Evolutionary conservation across 2,888 invertebrate species (phyloP).

Genomic region (Callosobruchus maculatus): DNA sequence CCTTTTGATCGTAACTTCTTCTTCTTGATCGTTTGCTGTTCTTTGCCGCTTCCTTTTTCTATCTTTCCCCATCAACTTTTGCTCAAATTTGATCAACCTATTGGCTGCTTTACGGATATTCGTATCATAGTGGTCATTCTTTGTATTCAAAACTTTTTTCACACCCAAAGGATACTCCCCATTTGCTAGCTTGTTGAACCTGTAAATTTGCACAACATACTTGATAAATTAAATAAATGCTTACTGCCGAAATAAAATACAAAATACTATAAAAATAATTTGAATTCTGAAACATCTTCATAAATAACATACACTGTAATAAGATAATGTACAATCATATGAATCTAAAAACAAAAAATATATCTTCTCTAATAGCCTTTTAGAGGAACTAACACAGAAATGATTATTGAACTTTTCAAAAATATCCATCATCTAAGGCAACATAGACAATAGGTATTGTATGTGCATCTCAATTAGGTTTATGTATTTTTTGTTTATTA

Average conservation of each 20-base stretch:
- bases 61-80: slow-evolving; percentile 40
- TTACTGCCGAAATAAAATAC: slow-evolving; percentile 53
- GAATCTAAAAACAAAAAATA: no score
- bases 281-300: no score
- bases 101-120: slow-evolving; percentile 39
- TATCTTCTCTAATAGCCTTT: no score
- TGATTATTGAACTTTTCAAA: no score
- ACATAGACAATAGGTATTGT: no score
- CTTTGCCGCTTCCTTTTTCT: slow-evolving; percentile 29
- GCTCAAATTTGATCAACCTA: slow-evolving; percentile 41
- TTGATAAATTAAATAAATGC: slow-evolving; percentile 12
- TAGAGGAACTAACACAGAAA: no score
- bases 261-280: no score
- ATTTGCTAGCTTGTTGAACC: slow-evolving; percentile 57
- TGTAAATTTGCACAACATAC: slow-evolving; percentile 31
- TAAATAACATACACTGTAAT: no score
- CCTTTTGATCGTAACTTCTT: slow-evolving; percentile 15
- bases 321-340: no score
- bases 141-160: slow-evolving; percentile 49
- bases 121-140: slow-evolving; percentile 32
- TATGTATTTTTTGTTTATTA: no score
- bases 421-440: no score
- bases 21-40: slow-evolving; percentile 19
- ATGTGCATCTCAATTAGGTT: no score
- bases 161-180: slow-evolving; percentile 68